phyloP scores from a whole-genome alignment of 2,888 invertebrate genomes.

The Ormyrus labotus region DNA sequence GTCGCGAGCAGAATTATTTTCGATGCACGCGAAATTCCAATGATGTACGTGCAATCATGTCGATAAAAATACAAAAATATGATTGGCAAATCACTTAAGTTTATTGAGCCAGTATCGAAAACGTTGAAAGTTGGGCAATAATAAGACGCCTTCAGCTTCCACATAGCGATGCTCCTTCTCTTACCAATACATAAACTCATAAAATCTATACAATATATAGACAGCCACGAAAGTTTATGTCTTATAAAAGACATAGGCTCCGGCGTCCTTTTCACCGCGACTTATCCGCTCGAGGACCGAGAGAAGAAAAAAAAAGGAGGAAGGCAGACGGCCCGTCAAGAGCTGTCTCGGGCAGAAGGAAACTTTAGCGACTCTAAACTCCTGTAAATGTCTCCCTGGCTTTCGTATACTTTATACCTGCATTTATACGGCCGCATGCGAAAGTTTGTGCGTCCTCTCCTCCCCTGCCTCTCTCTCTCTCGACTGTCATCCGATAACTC shows the following conservation, averaged over 20 bases:
- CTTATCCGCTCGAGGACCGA: constrained; percentile 6
- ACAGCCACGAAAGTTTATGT: constrained; percentile 64
- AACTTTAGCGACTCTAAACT: constrained; percentile 69
- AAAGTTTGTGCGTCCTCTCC: constrained; percentile 16
- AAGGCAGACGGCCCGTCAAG: constrained; percentile 43
- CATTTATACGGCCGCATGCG: background rate
- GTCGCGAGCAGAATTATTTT: too few species aligned
- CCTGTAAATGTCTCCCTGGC: constrained; percentile 64
- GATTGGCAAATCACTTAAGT: constrained; percentile 70
- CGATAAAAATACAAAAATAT: constrained; percentile 67
- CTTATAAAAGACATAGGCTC: constrained; percentile 64
- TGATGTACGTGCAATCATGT: too few species aligned
- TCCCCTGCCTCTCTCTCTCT: too few species aligned
- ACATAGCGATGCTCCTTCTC: constrained; percentile 13
- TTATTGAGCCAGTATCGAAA: constrained; percentile 59
- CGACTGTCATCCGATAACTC: constrained; percentile 58
- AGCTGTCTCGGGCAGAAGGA: constrained; percentile 59
- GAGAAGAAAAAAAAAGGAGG: constrained; percentile 10
- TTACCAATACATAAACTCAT: constrained; percentile 28
- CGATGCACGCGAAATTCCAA: too few species aligned
- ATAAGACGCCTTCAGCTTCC: constrained; percentile 10
- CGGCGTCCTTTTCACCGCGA: background rate
- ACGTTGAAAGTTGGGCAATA: constrained; percentile 26
- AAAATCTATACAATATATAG: constrained; percentile 50
- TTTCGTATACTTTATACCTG: constrained; percentile 60